Percentiles rank a stretch among this genome's conserved stretches.
phyloP scores from a whole-genome alignment of 2,797 vertebrate genomes.

The Alcedo quadribrachys region DNA sequence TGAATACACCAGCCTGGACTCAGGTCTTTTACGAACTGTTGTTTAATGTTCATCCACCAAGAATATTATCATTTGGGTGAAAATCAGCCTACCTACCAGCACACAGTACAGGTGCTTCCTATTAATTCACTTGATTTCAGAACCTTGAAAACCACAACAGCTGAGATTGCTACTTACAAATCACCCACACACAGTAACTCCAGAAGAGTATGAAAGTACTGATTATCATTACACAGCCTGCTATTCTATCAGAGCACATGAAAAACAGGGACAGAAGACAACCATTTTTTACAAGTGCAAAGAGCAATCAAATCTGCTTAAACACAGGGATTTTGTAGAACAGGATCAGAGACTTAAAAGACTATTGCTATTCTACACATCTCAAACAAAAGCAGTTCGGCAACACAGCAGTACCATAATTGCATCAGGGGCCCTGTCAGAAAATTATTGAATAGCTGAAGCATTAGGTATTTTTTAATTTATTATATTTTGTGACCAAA shows the following conservation, averaged over 20 bases:
- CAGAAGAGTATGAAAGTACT: neutral
- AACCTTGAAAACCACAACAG: neutral
- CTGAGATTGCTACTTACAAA: neutral
- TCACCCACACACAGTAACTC: neutral
- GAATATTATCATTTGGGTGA: neutral
- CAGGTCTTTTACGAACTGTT: neutral
- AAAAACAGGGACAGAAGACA: neutral
- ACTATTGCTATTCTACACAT: neutral
- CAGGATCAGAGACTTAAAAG: neutral
- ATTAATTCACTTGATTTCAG: neutral
- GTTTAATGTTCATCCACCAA: neutral
- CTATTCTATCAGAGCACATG: neutral
- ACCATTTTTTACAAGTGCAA: neutral
- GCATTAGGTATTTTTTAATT: conserved; percentile 69
- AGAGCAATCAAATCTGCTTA: neutral
- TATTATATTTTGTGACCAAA: conserved; percentile 68
- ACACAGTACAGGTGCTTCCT: neutral
- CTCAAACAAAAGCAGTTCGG: conserved; percentile 31
- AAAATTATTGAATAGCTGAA: conserved; percentile 63
- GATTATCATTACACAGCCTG: neutral
- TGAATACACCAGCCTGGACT: neutral
- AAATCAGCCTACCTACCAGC: neutral
- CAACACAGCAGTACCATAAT: neutral
- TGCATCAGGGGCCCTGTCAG: conserved; percentile 19
- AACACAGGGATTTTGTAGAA: neutral